Base-by-base conservation (phyloP, 2,113 vertebrate species). In the Zosterops borbonicus region DNA sequence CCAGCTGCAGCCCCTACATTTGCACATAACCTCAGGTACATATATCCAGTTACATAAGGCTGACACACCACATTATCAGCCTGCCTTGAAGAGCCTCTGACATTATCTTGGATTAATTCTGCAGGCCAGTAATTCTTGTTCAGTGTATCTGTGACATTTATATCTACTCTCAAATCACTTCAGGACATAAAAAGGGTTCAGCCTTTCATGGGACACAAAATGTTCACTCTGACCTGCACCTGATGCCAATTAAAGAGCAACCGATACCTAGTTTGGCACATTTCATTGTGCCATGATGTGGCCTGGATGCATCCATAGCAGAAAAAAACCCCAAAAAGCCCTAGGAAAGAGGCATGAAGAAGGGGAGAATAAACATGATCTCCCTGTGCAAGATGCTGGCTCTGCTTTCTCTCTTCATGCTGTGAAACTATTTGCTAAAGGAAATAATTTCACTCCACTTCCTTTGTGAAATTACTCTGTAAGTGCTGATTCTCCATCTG, bases 401-500 rank as follows among this genome's bases (percentile, higher is more conserved):
- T 95, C 79, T 91, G 75, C 87, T 86, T 90, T 7, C 70, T 56
- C 94, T 75, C 84, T 78, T 91, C 92, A 87, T 47, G 59, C 78
- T 91, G 70, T 87, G 87, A 89, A 80, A 76, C 87, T 92, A 59
- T 80, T 91, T 91, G 78, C 76, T 93, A 76, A 92, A 91, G 87
- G 90, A 96, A 95, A 94, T 91, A 62, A 90, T 90, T 90, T 90
- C 63, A 58, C 78, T 92, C 50, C 4, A 5, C 70, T 95, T 91
- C 82, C 84, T 94, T 74, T 2, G 3, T 67, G 79, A 80, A 93
- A 92, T 88, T 86, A 86, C 33, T 83, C 75, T 86, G 60, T 50
- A 86, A 93, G 82, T 70, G 79, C 59, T 64, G 93, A 74, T 83
- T 93, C 79, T 93, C 93, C 94, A 95, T 90, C 93, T 95, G 87